Conservation (phyloP, 2,113 vertebrate species). For the Heterotis niloticus region DNA sequence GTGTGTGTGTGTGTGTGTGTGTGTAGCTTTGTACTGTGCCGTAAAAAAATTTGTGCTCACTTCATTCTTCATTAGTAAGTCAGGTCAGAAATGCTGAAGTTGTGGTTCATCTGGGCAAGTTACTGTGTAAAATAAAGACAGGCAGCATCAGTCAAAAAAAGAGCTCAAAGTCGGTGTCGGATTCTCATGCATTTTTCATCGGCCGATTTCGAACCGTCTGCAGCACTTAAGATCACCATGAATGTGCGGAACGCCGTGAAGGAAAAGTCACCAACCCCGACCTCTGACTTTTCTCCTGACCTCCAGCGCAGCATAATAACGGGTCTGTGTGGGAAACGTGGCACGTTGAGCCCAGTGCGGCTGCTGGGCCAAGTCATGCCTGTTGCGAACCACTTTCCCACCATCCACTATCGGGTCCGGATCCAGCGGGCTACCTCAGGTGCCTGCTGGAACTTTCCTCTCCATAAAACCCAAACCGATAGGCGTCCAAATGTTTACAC, state of each 20-base stretch:
- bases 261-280: not conserved
- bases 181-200: constrained; percentile 13
- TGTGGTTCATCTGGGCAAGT: not conserved
- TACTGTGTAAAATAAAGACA: not conserved
- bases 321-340: constrained; percentile 18
- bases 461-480: no score
- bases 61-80: no score
- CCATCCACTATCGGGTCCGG: not conserved
- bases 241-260: not conserved
- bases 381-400: constrained; percentile 12
- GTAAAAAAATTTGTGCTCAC: no score
- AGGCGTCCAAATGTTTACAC: no score
- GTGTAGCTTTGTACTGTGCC: no score
- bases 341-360: constrained; percentile 8
- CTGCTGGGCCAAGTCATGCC: not conserved
- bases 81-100: no score
- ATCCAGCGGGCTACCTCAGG: no score
- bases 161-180: no score
- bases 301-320: not conserved
- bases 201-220: not conserved
- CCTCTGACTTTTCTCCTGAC: constrained; percentile 8
- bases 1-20: no score
- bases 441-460: no score
- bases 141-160: not conserved
- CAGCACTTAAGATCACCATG: constrained; percentile 1